Percentiles rank a stretch among this genome's conserved stretches.
These are phyloP conservation scores for Lutjanus argentimaculatus DNA, from an alignment of 2,797 vertebrate species.

Conservation along the genomic window DNA sequence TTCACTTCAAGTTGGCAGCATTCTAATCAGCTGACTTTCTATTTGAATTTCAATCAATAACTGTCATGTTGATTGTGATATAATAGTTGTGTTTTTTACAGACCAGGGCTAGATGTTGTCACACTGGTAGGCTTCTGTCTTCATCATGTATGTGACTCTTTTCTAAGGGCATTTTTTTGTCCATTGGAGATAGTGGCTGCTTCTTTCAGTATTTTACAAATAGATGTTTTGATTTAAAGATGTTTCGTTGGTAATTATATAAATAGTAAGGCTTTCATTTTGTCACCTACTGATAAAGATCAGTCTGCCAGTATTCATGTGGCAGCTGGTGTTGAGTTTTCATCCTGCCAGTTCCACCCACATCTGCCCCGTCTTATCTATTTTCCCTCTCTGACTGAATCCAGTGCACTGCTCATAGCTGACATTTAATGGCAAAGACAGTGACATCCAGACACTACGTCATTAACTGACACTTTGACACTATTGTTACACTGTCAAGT, in stretches of 20 bases:
- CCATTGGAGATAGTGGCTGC: neutral
- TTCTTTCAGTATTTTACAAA: conserved; percentile 20
- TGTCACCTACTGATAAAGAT: conserved; percentile 49
- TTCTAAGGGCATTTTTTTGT: neutral
- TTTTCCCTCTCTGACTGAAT: conserved; percentile 26
- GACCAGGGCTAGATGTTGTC: conserved; percentile 9
- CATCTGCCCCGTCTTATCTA: conserved; percentile 52
- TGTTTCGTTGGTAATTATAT: conserved; percentile 33
- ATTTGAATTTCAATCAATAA: conserved; percentile 23
- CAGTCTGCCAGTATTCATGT: conserved; percentile 41
- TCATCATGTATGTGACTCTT: neutral
- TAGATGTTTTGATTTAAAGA: conserved; percentile 30
- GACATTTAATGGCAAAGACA: conserved; percentile 61
- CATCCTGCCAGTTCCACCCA: conserved; percentile 44
- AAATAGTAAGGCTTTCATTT: conserved; percentile 24
- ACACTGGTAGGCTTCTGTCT: conserved; percentile 4
- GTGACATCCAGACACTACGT: conserved; percentile 52
- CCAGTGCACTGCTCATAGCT: conserved; percentile 27
- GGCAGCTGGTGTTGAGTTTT: conserved; percentile 48
- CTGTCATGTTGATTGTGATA: conserved; percentile 28
- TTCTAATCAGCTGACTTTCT: conserved; percentile 23
- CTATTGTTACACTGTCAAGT: conserved; percentile 53
- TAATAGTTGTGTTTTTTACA: conserved; percentile 23
- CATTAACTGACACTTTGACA: conserved; percentile 49
- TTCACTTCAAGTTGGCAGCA: conserved; percentile 25